Evolutionary conservation across 2,888 invertebrate species (phyloP).

Genomic region (Athripsodes cinereus): DNA sequence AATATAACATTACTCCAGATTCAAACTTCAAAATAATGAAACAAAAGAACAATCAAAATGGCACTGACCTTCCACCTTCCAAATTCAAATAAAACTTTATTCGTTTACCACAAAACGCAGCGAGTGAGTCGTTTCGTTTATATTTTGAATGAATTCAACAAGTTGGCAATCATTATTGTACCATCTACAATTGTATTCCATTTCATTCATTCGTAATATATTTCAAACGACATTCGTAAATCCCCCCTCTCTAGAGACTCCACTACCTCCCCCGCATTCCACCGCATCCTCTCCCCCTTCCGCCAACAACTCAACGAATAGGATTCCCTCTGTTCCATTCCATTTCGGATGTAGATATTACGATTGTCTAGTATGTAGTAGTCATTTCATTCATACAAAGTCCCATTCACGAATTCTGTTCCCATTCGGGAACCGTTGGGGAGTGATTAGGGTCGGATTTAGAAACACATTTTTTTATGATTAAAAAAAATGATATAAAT

Average conservation of each 20-base stretch:
- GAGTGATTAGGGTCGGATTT: neutral
- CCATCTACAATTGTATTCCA: conserved; percentile 5
- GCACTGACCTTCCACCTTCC: neutral
- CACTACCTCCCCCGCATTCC: conserved; percentile 5
- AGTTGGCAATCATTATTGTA: conserved; percentile 1
- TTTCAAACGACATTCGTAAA: conserved; percentile 18
- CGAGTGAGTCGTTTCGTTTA: too few species aligned
- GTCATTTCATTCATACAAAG: neutral
- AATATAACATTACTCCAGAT: too few species aligned
- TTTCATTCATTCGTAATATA: conserved; percentile 18
- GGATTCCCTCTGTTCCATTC: conserved; percentile 5
- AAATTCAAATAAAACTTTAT: neutral
- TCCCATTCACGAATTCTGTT: conserved; percentile 16
- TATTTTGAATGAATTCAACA: conserved; percentile 4
- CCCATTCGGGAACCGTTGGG: conserved; percentile 1
- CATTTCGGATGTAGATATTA: conserved; percentile 7
- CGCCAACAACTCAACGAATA: neutral
- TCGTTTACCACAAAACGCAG: too few species aligned
- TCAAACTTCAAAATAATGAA: too few species aligned
- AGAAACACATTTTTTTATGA: too few species aligned
- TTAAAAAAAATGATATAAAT: too few species aligned
- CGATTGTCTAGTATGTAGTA: too few species aligned
- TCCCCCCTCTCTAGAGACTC: conserved; percentile 4
- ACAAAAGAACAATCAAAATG: too few species aligned
- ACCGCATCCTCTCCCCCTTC: neutral